These are phyloP conservation scores for Timema podura DNA, from an alignment of 2,888 invertebrate species.

Conservation along the genomic window DNA sequence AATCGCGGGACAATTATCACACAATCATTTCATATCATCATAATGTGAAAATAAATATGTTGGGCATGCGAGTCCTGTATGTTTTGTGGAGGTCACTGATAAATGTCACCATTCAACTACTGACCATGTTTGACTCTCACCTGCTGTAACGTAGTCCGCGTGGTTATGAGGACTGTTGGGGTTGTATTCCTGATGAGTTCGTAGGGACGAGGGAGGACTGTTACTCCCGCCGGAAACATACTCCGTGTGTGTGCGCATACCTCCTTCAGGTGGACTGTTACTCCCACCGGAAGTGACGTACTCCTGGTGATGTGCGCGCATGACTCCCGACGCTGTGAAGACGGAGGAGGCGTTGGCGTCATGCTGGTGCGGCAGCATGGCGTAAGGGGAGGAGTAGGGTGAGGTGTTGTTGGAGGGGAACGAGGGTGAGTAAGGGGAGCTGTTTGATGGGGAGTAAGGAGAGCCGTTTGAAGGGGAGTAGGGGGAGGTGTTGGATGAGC, in stretches of 20 bases:
- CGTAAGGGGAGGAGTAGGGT: slow-evolving; percentile 43
- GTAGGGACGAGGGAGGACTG: slow-evolving; percentile 17
- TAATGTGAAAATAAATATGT: too few species aligned
- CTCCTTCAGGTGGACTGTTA: slow-evolving; percentile 17
- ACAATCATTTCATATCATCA: too few species aligned
- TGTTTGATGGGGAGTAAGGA: slow-evolving; percentile 44
- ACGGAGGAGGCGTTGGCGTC: slow-evolving; percentile 66
- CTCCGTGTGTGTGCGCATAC: slow-evolving; percentile 41
- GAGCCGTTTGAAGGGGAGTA: slow-evolving; percentile 45
- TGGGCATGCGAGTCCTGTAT: too few species aligned
- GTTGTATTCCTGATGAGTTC: slow-evolving; percentile 46
- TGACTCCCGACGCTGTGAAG: slow-evolving; percentile 31
- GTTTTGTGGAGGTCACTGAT: too few species aligned
- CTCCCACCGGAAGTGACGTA: slow-evolving; percentile 16
- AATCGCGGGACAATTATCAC: too few species aligned
- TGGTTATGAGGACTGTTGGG: slow-evolving; percentile 21
- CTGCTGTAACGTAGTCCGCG: slow-evolving; percentile 17
- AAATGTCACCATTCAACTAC: too few species aligned
- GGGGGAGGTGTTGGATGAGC: slow-evolving; percentile 62
- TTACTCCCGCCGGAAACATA: slow-evolving; percentile 49
- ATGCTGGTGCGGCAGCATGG: slow-evolving; percentile 61
- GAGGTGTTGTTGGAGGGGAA: slow-evolving; percentile 39
- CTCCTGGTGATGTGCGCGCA: slow-evolving; percentile 19
- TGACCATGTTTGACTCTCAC: not conserved
- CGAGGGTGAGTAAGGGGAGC: slow-evolving; percentile 39